These are phyloP conservation scores for Sebastolobus alascanus DNA, from an alignment of 2,797 vertebrate genomes.

Conservation along the genomic window DNA sequence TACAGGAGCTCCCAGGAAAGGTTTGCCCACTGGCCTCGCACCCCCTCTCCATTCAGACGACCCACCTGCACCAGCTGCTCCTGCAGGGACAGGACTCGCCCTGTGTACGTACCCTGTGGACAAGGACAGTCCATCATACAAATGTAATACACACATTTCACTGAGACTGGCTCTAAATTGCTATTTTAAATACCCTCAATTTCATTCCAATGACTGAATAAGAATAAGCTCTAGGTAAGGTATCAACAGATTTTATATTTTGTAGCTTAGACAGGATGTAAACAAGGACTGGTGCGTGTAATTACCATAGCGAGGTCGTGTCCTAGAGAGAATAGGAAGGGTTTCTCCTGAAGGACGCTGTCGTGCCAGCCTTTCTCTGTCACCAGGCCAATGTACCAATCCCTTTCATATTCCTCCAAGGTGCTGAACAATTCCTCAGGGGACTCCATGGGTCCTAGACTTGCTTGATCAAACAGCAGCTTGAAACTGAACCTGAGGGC, in stretches of 20 bases:
- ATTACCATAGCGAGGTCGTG: conserved; percentile 97
- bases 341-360: conserved; percentile 94
- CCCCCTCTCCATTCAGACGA: conserved; percentile 91
- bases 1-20: conserved; percentile 98
- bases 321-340: conserved; percentile 95
- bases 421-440: conserved; percentile 90
- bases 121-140: conserved; percentile 14
- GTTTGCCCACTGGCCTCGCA: conserved; percentile 98
- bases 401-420: conserved; percentile 92
- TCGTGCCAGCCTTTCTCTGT: conserved; percentile 95
- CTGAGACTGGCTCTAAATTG: background rate
- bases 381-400: conserved; percentile 96
- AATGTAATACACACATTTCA: background rate
- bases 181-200: background rate
- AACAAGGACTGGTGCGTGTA: background rate
- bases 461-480: conserved; percentile 96
- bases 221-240: background rate
- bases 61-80: conserved; percentile 93
- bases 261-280: background rate
- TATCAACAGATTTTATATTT: conserved; percentile 3
- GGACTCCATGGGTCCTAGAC: conserved; percentile 92
- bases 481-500: conserved; percentile 93
- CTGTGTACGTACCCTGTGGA: conserved; percentile 93
- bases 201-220: background rate
- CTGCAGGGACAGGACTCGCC: conserved; percentile 93